A percentile compares a stretch with the other conserved stretches of the same genome.
Conservation (phyloP, 2,113 vertebrate species). For the Python bivittatus region DNA sequence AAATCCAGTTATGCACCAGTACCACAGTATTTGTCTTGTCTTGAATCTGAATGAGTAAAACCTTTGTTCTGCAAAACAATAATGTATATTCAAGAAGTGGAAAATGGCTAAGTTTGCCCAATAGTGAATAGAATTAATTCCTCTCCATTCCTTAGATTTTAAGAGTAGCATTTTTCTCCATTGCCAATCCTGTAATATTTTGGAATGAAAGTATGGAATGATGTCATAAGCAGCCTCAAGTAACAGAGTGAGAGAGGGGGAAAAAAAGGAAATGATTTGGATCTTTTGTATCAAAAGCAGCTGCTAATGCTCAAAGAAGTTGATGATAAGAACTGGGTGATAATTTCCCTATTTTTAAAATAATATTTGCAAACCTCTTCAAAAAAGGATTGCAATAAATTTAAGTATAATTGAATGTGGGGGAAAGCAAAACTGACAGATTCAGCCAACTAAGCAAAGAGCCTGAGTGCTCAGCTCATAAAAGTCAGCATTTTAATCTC, state of each 20-base stretch:
- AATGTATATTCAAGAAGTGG: neutral
- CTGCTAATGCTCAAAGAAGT: neutral
- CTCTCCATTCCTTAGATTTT: neutral
- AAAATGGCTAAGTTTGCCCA: neutral
- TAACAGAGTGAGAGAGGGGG: neutral
- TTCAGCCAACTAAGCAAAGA: neutral
- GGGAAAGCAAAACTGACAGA: neutral
- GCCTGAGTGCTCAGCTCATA: neutral
- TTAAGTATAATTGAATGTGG: neutral
- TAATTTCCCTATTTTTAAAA: neutral
- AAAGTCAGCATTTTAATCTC: neutral
- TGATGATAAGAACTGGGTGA: neutral
- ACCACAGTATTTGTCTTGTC: neutral
- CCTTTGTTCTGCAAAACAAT: neutral
- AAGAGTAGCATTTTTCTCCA: neutral
- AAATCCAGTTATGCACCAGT: neutral
- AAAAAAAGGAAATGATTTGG: neutral
- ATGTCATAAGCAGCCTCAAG: neutral
- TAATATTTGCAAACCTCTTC: neutral
- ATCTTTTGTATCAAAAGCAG: neutral
- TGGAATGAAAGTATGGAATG: neutral
- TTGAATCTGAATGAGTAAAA: neutral
- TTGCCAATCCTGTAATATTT: neutral
- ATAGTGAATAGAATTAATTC: neutral
- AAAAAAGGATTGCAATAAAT: neutral